Percentiles rank a stretch among this genome's conserved stretches.
Conservation (phyloP, 2,113 vertebrate genomes). For the Cavia aperea region DNA sequence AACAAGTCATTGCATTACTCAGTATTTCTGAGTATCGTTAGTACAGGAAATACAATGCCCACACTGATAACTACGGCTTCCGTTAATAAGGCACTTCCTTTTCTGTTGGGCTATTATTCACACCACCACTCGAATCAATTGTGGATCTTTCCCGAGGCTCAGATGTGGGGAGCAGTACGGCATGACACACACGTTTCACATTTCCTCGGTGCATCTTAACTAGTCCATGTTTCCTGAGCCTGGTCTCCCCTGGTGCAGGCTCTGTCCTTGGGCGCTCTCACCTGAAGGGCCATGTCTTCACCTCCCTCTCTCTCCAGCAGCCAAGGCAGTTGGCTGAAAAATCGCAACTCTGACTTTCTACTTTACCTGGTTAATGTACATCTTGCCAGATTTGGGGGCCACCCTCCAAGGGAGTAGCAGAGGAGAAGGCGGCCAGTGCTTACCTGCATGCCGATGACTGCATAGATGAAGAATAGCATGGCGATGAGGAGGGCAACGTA, state of each 20-base stretch:
- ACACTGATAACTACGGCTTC: neutral
- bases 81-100: neutral
- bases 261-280: neutral
- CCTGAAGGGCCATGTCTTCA: neutral
- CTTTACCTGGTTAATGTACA: neutral
- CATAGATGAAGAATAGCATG: constrained; percentile 99
- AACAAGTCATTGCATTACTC: neutral
- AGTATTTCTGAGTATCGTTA: neutral
- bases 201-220: neutral
- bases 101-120: neutral
- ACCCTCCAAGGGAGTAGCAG: neutral
- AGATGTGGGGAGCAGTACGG: too few species aligned
- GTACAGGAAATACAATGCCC: neutral
- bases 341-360: neutral
- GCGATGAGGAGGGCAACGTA: constrained; percentile 98
- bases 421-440: neutral
- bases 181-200: neutral
- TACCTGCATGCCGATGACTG: constrained; percentile 99
- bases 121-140: neutral
- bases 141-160: neutral
- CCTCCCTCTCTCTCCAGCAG: neutral
- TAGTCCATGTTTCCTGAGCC: neutral
- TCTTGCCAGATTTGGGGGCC: neutral
- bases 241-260: neutral
- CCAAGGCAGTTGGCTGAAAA: neutral